Evolutionary conservation across 2,888 invertebrate genomes (phyloP), one percentile per base, ranked within the genome.

Genomic region (Agrenia bidenticulata): DNA sequence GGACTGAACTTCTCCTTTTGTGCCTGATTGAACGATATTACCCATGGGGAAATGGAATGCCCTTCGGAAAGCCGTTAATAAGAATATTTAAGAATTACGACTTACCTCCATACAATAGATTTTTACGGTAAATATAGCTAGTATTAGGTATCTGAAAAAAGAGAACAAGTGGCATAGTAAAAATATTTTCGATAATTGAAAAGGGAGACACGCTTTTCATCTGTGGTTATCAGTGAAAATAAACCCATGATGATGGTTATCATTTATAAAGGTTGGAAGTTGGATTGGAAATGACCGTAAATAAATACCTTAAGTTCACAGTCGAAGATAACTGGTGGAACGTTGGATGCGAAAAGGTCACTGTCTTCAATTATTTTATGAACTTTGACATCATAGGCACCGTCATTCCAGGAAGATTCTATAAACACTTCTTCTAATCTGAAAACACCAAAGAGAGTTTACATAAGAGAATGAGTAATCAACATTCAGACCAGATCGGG

Each of bases 291-390:
- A n/a, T n/a, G n/a, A n/a, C n/a, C n/a, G n/a, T n/a, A n/a, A n/a
- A n/a, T n/a, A n/a, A n/a, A n/a, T n/a, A 68, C 68, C 68, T 71
- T 71, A 45, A 71, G 66, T 62, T 71, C 71, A 58, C 71, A 71
- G 66, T 68, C 66, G 41, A 71, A 71, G 39, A 64, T 50, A 32
- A 54, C 64, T 61, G 71, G 71, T 26, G 63, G 21, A 41, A 39
- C 11, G 23, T 7, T 24, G 5, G 51, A 51, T 7, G 57, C 2
- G 17, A 27, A 59, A 58, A 71, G 41, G 50, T 60, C 64, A 15
- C 60, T 56, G 41, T 66, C 68, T 62, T 61, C 19, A 24, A 71
- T 55, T 23, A 68, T 63, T 41, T 56, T 66, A 50, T 68, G 68
- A 50, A 66, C 68, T 60, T 53, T 39, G 21, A 71, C 71, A 59